Percentiles rank a stretch among this genome's conserved stretches.
Evolutionary conservation across 2,888 invertebrate species (phyloP).

Genomic region (Drosophila nigricruria): DNA sequence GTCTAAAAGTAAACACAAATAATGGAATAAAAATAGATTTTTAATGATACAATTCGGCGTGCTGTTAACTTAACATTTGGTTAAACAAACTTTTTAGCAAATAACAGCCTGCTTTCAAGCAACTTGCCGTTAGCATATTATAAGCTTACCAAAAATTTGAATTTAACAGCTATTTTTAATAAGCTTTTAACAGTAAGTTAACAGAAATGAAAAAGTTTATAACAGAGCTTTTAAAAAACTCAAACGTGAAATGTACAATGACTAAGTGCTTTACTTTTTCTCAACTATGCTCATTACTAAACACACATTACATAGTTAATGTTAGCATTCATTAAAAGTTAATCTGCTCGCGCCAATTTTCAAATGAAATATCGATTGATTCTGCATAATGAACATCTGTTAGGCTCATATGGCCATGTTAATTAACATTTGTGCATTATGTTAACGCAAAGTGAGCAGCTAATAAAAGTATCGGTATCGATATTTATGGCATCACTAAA

Average conservation of each 20-base stretch:
- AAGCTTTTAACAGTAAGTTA: not conserved
- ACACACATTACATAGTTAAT: too few species aligned
- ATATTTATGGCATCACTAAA: constrained; percentile 46
- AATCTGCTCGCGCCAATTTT: not conserved
- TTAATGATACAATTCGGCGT: not conserved
- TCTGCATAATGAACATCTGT: not conserved
- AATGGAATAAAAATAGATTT: constrained; percentile 3
- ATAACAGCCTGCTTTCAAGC: not conserved
- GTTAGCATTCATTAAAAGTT: too few species aligned
- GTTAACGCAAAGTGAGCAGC: constrained; percentile 32
- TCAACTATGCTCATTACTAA: not conserved
- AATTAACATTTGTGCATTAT: constrained; percentile 11
- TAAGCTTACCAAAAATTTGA: not conserved
- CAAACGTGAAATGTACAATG: not conserved
- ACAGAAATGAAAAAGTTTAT: not conserved
- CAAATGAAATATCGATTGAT: constrained; percentile 4
- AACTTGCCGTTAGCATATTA: not conserved
- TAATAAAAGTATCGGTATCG: constrained; percentile 24
- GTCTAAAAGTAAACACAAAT: not conserved
- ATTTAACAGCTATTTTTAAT: not conserved
- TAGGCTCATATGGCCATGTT: constrained; percentile 16
- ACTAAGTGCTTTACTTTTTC: not conserved
- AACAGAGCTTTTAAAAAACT: not conserved
- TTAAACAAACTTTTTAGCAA: not conserved
- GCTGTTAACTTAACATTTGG: constrained; percentile 6